phyloP scores from a whole-genome alignment of 2,888 invertebrate genomes.

The Tipula unca region DNA sequence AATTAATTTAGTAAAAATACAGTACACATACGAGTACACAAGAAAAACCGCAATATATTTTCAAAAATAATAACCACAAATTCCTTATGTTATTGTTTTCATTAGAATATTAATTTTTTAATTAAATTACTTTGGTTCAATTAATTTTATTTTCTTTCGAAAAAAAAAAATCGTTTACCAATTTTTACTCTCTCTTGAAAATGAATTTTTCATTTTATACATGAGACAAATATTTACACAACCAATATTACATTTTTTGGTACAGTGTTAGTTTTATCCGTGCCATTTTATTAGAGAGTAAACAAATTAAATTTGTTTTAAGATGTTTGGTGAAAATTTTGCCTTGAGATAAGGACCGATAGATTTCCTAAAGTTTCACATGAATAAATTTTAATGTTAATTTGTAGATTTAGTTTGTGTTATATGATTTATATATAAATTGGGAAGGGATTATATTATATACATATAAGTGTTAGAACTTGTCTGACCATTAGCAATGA shows the following conservation, averaged over 20 bases:
- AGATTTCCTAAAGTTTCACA: neutral
- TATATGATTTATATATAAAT: neutral
- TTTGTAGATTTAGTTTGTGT: neutral
- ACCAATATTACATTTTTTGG: neutral
- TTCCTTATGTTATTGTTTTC: neutral
- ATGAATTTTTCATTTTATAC: neutral
- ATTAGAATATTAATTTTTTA: neutral
- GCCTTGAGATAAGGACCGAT: neutral
- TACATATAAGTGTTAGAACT: neutral
- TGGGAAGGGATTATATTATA: no score
- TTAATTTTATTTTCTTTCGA: neutral
- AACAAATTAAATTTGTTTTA: neutral
- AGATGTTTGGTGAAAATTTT: neutral
- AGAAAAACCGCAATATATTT: neutral
- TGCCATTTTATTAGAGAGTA: neutral
- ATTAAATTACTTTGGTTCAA: conserved; percentile 14
- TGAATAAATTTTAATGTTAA: neutral
- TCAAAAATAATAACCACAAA: neutral
- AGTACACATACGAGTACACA: neutral
- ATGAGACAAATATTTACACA: neutral
- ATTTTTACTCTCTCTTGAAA: neutral
- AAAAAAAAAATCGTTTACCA: neutral
- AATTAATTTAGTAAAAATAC: neutral
- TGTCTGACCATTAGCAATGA: neutral
- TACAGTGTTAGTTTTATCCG: neutral